phyloP scores from a whole-genome alignment of 2,888 invertebrate genomes.

The Pecten maximus region DNA sequence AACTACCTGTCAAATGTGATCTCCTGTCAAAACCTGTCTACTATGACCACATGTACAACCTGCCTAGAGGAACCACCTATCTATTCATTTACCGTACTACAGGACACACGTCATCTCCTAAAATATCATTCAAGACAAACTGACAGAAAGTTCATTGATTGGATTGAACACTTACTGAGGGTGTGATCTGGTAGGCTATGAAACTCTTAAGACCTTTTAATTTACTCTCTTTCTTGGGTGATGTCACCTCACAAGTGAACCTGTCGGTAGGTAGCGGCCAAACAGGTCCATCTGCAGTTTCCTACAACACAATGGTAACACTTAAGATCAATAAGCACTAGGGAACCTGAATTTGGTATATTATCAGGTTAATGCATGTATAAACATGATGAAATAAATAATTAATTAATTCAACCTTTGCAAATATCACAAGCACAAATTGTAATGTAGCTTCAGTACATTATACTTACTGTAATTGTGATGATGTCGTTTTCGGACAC shows the following conservation, averaged over 20 bases:
- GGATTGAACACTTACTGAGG: conserved; percentile 87
- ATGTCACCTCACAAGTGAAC: conserved; percentile 93
- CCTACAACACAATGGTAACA: too few relatives aligned
- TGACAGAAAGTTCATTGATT: too few relatives aligned
- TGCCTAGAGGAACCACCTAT: background rate
- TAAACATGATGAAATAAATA: too few relatives aligned
- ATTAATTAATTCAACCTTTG: too few relatives aligned
- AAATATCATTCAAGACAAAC: background rate
- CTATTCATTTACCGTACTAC: too few relatives aligned
- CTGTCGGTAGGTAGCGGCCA: background rate
- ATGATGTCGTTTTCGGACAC: conserved; percentile 75
- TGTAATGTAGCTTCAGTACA: background rate
- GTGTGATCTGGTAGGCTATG: conserved; percentile 97
- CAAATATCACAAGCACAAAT: too few relatives aligned
- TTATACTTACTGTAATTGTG: conserved; percentile 71
- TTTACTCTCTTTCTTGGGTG: conserved; percentile 98
- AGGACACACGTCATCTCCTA: background rate
- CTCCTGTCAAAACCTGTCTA: background rate
- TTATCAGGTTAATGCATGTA: too few relatives aligned
- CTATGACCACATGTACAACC: background rate
- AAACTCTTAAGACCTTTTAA: conserved; percentile 98
- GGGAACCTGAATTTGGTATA: too few relatives aligned
- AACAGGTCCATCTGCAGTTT: background rate
- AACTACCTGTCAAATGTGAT: too few relatives aligned
- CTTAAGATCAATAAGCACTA: too few relatives aligned